Evolutionary conservation across 2,888 invertebrate genomes (phyloP), one percentile per base, ranked within the genome.

Genomic region (Orthosia incerta): DNA sequence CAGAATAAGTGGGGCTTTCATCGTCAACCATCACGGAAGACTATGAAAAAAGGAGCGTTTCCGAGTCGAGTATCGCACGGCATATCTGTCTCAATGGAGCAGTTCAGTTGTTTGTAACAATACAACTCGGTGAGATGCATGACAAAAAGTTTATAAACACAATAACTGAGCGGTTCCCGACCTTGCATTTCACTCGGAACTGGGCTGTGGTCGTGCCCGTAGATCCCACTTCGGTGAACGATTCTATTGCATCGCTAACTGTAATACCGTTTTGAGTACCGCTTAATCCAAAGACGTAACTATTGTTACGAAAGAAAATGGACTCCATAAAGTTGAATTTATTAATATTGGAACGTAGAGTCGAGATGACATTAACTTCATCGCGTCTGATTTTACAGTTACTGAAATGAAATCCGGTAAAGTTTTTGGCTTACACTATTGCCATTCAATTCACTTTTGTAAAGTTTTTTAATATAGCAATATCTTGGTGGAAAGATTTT

Each of bases 231-330:
- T 91, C 88, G 87, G 81, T 88, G 80, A 91, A 90, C 87, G 85
- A 89, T 90, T 91, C 92, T 91, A 94, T 94, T 94, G 93, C 93
- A 94, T 91, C 89, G 92, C 83, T 84, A 86, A 88, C 89, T 86
- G 90, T 91, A 90, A 93, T 94, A 95, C 95, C 94, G 95, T 94
- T 95, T 86, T 79, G 84, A 91, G 92, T 94, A 94, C 94, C 94
- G 94, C 92, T 94, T 89, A 85, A 89, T 89, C 87, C 81, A 86
- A 88, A 88, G 88, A 90, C 90, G 92, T 92, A 91, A 93, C 90
- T 84, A 91, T 90, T 89, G 87, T 88, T 81, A 86, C 84, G 86
- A 89, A 89, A 87, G 84, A 89, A 88, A 86, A 86, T 84, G 79
- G 83, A 87, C 89, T 72, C 64, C 62, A 76, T 71, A 76, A 55